phyloP scores from a whole-genome alignment of 1,140 invertebrate species.

The Aporrectodea caliginosa region DNA sequence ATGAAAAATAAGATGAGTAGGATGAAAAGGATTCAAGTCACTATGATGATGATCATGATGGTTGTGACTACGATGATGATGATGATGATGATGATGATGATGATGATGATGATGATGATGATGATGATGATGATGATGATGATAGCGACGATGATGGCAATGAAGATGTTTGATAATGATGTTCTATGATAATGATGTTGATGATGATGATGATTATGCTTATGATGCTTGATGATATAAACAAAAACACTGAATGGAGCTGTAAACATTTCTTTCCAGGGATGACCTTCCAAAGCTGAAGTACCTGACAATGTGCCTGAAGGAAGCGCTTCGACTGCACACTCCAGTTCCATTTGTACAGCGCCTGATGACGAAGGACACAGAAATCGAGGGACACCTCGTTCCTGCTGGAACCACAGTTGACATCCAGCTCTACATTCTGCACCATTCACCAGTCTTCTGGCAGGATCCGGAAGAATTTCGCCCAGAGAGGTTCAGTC shows the following conservation, averaged over 20 bases:
- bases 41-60: too few species aligned
- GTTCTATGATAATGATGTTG: neutral
- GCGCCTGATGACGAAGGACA: constrained; percentile 66
- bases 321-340: constrained; percentile 53
- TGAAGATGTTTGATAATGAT: neutral
- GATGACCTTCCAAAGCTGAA: constrained; percentile 43
- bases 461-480: constrained; percentile 38
- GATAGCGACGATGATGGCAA: neutral
- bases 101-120: too few species aligned
- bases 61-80: too few species aligned
- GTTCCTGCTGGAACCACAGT: constrained; percentile 36
- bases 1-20: too few species aligned
- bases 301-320: constrained; percentile 52
- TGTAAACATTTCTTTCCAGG: constrained; percentile 21
- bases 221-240: neutral
- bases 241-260: neutral
- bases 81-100: too few species aligned
- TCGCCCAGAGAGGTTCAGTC: constrained; percentile 36
- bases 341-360: constrained; percentile 65
- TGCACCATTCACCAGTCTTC: constrained; percentile 37
- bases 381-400: constrained; percentile 43
- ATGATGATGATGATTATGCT: neutral
- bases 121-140: too few species aligned
- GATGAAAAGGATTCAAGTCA: too few species aligned
- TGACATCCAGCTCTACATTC: constrained; percentile 27